Evolutionary conservation across 2,113 vertebrate species (phyloP).

Genomic region (Ahaetulla prasina): DNA sequence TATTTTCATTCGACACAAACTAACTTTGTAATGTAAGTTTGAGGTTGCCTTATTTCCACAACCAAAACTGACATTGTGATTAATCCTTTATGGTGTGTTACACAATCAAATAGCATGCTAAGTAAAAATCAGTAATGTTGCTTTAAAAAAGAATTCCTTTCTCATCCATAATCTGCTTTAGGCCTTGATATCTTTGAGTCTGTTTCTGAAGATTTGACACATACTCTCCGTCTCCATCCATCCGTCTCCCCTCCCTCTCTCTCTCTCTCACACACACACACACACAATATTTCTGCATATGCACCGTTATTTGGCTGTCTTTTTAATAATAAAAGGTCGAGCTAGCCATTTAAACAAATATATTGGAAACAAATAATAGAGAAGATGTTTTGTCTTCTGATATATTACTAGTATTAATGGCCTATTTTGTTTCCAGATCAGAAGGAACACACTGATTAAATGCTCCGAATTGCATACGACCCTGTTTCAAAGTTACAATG

Average conservation of each 20-base stretch:
- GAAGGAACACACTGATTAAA: background rate
- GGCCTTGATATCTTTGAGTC: background rate
- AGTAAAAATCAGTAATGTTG: background rate
- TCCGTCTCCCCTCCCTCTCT: no score
- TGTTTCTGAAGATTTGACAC: background rate
- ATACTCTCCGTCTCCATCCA: background rate
- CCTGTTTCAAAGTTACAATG: background rate
- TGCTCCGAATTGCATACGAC: background rate
- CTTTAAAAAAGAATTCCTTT: background rate
- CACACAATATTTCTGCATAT: background rate
- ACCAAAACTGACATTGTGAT: background rate
- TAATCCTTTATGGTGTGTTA: background rate
- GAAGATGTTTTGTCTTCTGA: conserved; percentile 5
- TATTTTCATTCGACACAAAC: background rate
- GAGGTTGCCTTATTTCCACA: background rate
- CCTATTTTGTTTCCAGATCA: background rate
- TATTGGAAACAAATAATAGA: background rate
- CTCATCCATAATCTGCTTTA: background rate
- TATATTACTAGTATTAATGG: background rate
- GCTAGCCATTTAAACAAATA: background rate
- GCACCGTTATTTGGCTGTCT: background rate
- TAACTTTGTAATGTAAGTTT: background rate
- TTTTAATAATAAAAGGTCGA: background rate
- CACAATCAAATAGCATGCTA: no score
- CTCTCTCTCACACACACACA: background rate